These are phyloP conservation scores for Maccullochella peelii DNA, from an alignment of 2,113 vertebrate genomes.

Conservation along the genomic window DNA sequence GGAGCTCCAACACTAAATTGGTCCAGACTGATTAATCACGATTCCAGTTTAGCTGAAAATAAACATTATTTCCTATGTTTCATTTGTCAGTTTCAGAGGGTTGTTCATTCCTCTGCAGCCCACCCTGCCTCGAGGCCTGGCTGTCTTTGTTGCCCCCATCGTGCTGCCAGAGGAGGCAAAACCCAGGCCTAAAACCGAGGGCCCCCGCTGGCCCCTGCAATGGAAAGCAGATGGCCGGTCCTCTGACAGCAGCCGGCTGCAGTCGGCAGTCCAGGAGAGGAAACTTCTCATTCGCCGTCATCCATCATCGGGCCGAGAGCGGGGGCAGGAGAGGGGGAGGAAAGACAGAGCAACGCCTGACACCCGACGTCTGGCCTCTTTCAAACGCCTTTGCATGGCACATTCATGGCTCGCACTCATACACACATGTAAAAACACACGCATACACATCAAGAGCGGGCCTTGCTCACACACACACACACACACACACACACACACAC, in stretches of 20 bases:
- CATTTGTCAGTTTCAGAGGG: conserved; percentile 45
- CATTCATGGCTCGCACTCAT: conserved; percentile 74
- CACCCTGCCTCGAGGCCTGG: conserved; percentile 51
- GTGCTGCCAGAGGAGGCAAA: conserved; percentile 52
- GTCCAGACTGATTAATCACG: conserved; percentile 42
- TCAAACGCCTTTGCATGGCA: conserved; percentile 79
- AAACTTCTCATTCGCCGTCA: conserved; percentile 85
- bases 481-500: conserved; percentile 17
- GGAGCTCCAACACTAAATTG: conserved; percentile 17
- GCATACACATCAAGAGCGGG: conserved; percentile 14
- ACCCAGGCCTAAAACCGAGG: conserved; percentile 51
- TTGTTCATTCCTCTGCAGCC: conserved; percentile 50
- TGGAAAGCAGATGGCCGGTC: conserved; percentile 83
- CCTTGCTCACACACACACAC: conserved; percentile 21
- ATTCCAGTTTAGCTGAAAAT: conserved; percentile 37
- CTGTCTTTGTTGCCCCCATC: conserved; percentile 21
- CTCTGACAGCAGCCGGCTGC: conserved; percentile 75
- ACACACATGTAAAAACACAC: conserved; percentile 69
- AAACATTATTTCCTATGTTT: conserved; percentile 42
- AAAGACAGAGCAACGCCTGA: conserved; percentile 76
- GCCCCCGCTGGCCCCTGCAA: conserved; percentile 68
- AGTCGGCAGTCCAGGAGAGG: conserved; percentile 81
- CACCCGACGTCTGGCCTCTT: conserved; percentile 80
- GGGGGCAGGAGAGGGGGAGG: conserved; percentile 48
- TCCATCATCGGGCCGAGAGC: conserved; percentile 82